A percentile compares a stretch with the other conserved stretches of the same genome.
phyloP scores from a whole-genome alignment of 2,797 vertebrate species.

The Orientallactaga sibirica region DNA sequence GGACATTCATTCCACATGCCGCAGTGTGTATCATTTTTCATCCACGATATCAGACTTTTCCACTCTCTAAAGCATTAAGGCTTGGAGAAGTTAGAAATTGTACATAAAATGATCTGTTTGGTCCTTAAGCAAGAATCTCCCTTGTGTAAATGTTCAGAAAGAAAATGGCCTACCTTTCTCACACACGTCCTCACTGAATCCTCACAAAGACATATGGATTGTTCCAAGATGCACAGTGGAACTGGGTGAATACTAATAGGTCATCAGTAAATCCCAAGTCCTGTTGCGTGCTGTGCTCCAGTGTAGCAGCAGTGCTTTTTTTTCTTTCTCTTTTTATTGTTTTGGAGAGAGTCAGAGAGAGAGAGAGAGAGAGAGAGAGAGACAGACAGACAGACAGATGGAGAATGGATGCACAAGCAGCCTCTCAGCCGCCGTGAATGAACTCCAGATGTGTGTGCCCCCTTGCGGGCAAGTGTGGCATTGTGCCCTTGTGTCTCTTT shows the following conservation, averaged over 20 bases:
- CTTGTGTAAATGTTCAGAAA: neutral
- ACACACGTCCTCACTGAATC: neutral
- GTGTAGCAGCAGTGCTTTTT: neutral
- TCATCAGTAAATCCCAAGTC: neutral
- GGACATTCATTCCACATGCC: too few relatives aligned
- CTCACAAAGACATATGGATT: neutral
- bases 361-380: too few relatives aligned
- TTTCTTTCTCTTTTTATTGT: neutral
- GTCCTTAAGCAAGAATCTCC: neutral
- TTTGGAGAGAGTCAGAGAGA: too few relatives aligned
- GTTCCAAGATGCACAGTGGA: neutral
- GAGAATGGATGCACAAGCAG: too few relatives aligned
- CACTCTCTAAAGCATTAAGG: conserved; percentile 32
- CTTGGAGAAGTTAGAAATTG: conserved; percentile 37
- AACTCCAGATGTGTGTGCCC: too few relatives aligned
- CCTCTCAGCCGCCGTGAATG: too few relatives aligned
- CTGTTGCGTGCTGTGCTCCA: neutral
- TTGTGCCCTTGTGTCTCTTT: too few relatives aligned
- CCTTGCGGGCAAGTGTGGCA: too few relatives aligned
- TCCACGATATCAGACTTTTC: neutral
- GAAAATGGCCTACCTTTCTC: neutral
- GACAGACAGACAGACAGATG: too few relatives aligned
- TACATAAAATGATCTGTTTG: conserved; percentile 45
- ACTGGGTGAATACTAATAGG: neutral
- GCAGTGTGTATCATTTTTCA: conserved; percentile 2